Evolutionary conservation across 2,797 vertebrate species (phyloP).

Genomic region (Oceanodroma leucorhoa): DNA sequence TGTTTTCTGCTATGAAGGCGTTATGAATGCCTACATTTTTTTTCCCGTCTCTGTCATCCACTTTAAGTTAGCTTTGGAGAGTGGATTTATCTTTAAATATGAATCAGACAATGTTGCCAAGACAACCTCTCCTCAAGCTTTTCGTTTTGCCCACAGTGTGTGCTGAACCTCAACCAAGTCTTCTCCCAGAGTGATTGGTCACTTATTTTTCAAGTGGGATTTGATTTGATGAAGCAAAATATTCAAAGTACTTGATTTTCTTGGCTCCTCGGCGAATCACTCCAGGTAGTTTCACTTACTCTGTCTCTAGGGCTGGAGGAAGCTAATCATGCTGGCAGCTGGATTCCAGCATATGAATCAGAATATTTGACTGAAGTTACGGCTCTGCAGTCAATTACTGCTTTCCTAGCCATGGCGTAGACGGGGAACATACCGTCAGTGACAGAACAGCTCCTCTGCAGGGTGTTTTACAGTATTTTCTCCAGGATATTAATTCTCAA

Average conservation of each 20-base stretch:
- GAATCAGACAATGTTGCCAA: constrained; percentile 24
- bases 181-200: neutral
- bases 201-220: neutral
- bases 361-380: neutral
- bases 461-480: neutral
- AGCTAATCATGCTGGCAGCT: neutral
- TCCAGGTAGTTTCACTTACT: neutral
- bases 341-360: neutral
- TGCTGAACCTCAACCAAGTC: neutral
- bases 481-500: neutral
- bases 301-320: neutral
- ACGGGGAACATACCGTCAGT: neutral
- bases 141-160: neutral
- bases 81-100: constrained; percentile 25
- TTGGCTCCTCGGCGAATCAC: neutral
- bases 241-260: neutral
- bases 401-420: neutral
- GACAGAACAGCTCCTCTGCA: neutral
- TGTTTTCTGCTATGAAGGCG: neutral
- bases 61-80: constrained; percentile 18
- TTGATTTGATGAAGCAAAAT: neutral
- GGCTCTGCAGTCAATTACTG: neutral
- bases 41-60: neutral
- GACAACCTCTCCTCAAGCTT: constrained; percentile 4
- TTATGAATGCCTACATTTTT: neutral